A percentile compares a stretch with the other conserved stretches of the same genome.
Conservation (phyloP, 2,888 invertebrate species). For the Bugulina stolonifera region DNA sequence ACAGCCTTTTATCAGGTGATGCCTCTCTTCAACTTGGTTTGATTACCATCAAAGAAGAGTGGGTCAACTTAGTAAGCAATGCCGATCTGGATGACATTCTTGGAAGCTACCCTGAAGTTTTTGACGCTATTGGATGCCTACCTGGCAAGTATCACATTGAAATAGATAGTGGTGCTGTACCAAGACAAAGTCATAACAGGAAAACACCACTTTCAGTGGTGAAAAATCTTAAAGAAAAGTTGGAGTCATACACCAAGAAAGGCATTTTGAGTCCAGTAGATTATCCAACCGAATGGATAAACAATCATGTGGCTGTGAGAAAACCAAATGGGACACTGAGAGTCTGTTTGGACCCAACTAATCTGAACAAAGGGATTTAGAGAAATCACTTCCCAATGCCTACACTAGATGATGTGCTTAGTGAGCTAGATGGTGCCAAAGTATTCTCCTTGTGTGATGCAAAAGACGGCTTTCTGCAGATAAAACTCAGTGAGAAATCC, state of each 20-base stretch:
- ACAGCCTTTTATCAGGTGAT: conserved; percentile 1
- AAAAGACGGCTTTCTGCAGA: neutral
- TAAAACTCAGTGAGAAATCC: neutral
- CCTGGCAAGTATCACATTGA: conserved; percentile 8
- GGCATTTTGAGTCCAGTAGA: neutral
- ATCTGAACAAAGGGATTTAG: conserved; percentile 1
- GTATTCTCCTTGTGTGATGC: conserved; percentile 19
- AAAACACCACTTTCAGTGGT: neutral
- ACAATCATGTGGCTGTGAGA: neutral
- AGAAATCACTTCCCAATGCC: conserved; percentile 7
- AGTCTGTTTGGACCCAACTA: conserved; percentile 2
- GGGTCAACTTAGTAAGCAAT: neutral
- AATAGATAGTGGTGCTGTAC: neutral
- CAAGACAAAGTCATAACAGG: neutral
- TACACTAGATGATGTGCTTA: conserved; percentile 9
- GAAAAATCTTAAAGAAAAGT: neutral
- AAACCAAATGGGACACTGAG: conserved; percentile 1
- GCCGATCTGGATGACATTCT: neutral
- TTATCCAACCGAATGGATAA: conserved; percentile 8
- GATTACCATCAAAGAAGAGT: neutral
- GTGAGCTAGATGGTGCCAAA: conserved; percentile 8
- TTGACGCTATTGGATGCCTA: conserved; percentile 3
- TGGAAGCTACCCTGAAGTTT: neutral
- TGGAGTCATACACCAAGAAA: neutral
- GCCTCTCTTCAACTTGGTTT: neutral